Base-by-base conservation (phyloP, 2,888 invertebrate species). In the Hemaris fuciformis region DNA sequence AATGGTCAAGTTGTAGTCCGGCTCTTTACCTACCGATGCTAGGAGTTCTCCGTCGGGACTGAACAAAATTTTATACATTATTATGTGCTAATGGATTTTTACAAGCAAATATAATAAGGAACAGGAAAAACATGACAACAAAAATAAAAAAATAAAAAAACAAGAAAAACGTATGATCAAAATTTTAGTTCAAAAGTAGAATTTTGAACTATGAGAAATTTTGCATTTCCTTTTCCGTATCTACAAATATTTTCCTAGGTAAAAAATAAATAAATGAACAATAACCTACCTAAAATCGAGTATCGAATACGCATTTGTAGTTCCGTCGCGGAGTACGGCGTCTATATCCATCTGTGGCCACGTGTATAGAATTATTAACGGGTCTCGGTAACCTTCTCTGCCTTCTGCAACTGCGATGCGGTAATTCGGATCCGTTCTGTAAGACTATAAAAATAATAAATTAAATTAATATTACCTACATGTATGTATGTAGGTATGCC, bases 1-100 rank as follows among this genome's bases (percentile, higher is more conserved):
- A 63, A 98, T 94, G 0, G 98, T 98, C 41, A 98, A 92, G 82
- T 96, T 95, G 80, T 95, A 97, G 83, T 98, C 98, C 0, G 98
- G 98, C 65, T 96, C 95, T 7, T 96, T 96, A 0, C 97, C 97
- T 79, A 97, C 96, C 0, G 97, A 96, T 0, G 96, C 97, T 62
- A 98, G 84, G 48, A 97, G 84, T 61, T 95, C 94, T 0, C 98
- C 98, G 72, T 96, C 95, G 2, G 96, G 95, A 76, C 97, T 98
- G 79, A 13, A 38, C 22, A 31, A 27, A 5, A 63, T 20, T 20
- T 15, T 0, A n/a, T n/a, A n/a, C n/a, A n/a, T n/a, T n/a, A n/a
- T n/a, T n/a, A n/a, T n/a, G n/a, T n/a, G n/a, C n/a, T n/a, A n/a
- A n/a, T n/a, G n/a, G n/a, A n/a, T n/a, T n/a, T n/a, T n/a, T n/a